Evolutionary conservation across 1,140 invertebrate species (phyloP).

Genomic region (Cydia strobilella): DNA sequence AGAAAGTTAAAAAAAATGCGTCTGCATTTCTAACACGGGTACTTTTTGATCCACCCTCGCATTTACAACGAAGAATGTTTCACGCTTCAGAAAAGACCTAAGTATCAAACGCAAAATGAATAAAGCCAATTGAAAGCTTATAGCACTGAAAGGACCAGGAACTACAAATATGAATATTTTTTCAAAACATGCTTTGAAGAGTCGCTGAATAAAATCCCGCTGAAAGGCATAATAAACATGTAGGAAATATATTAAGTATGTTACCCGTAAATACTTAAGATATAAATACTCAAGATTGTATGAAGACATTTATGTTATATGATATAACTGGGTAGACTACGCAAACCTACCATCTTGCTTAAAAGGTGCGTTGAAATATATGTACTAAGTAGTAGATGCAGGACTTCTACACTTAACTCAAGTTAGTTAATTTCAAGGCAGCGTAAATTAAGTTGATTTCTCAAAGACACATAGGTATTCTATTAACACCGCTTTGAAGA

Average conservation of each 20-base stretch:
- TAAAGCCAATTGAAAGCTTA: slow-evolving; percentile 16
- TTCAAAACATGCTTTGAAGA: slow-evolving; percentile 29
- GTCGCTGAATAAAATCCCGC: slow-evolving; percentile 1
- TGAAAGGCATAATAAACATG: slow-evolving; percentile 26
- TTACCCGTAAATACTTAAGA: not conserved
- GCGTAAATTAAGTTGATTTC: too few relatives aligned
- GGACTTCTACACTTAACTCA: too few relatives aligned
- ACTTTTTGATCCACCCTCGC: too few relatives aligned
- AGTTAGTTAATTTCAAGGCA: too few relatives aligned
- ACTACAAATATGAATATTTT: slow-evolving; percentile 32
- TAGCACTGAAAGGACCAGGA: slow-evolving; percentile 19
- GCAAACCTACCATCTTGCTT: not conserved
- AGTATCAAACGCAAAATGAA: slow-evolving; percentile 31
- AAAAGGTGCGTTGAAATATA: too few relatives aligned
- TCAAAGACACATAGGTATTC: too few relatives aligned
- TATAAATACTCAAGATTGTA: not conserved
- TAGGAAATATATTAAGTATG: slow-evolving; percentile 12
- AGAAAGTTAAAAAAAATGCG: too few relatives aligned
- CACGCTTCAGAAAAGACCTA: not conserved
- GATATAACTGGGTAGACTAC: not conserved
- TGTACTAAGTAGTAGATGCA: too few relatives aligned
- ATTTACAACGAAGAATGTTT: not conserved
- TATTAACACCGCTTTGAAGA: too few relatives aligned
- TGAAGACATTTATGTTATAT: not conserved
- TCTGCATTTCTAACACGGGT: too few relatives aligned